Percentiles rank a stretch among this genome's conserved stretches.
These are phyloP conservation scores for Pelobates fuscus DNA, from an alignment of 2,113 vertebrate genomes.

Conservation along the genomic window DNA sequence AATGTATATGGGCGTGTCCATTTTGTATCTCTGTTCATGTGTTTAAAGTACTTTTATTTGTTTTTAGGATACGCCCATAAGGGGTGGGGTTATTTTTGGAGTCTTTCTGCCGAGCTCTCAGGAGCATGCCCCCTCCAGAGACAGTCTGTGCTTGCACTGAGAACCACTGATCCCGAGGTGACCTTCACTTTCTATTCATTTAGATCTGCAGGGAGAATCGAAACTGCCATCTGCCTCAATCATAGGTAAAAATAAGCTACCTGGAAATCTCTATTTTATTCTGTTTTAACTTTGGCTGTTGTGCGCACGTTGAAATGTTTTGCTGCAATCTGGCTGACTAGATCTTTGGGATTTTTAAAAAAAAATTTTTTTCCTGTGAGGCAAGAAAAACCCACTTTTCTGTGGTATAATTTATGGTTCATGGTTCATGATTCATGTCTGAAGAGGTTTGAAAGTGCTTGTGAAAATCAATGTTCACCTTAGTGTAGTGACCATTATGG, in stretches of 20 bases:
- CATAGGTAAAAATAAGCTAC: constrained; percentile 71
- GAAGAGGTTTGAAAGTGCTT: no score
- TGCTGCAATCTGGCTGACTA: neutral
- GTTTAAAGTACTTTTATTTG: neutral
- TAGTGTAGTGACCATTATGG: no score
- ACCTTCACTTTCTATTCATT: constrained; percentile 50
- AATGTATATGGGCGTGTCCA: no score
- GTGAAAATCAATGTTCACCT: no score
- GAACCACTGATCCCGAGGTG: constrained; percentile 2
- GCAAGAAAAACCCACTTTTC: no score
- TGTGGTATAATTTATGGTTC: no score
- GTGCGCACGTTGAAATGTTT: neutral
- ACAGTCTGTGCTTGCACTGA: no score
- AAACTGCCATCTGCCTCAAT: constrained; percentile 47
- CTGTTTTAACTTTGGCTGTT: neutral
- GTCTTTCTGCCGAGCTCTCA: no score
- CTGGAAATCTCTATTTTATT: neutral
- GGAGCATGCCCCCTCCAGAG: no score
- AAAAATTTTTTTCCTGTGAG: no score
- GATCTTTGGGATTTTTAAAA: neutral
- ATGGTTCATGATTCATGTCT: no score
- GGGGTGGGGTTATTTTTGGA: constrained; percentile 11
- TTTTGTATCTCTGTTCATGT: no score
- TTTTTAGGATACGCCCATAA: constrained; percentile 52
- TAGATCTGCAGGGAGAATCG: constrained; percentile 46